phyloP scores from a whole-genome alignment of 2,113 vertebrate genomes.

The Aegotheles bennettii region DNA sequence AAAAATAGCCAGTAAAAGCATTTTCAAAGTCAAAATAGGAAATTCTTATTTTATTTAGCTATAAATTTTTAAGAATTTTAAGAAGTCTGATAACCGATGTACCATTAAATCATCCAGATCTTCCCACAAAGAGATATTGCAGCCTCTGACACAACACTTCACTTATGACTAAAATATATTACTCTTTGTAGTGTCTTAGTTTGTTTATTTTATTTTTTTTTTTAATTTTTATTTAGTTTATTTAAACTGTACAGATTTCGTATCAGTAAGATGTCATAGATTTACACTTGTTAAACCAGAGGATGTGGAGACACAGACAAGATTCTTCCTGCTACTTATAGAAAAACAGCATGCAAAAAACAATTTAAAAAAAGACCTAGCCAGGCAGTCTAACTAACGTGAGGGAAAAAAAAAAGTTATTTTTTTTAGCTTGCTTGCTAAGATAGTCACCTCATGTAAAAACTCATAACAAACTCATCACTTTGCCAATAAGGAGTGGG shows the following conservation, averaged over 20 bases:
- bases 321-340: neutral
- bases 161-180: neutral
- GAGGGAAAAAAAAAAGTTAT: neutral
- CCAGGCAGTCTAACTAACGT: neutral
- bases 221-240: too few relatives aligned
- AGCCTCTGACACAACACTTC: neutral
- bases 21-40: neutral
- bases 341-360: neutral
- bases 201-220: constrained; percentile 24
- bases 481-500: neutral
- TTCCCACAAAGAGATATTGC: neutral
- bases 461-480: neutral
- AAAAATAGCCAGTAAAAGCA: neutral
- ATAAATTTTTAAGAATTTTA: constrained; percentile 7
- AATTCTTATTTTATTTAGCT: neutral
- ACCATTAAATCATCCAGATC: neutral
- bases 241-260: neutral
- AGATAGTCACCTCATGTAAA: neutral
- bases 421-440: neutral
- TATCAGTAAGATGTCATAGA: neutral
- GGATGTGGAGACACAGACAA: neutral
- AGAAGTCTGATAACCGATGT: neutral
- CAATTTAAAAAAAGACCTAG: neutral
- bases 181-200: neutral
- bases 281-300: neutral